Percentiles rank a stretch among this genome's conserved stretches.
These are phyloP conservation scores for Drosophila oshimai DNA, from an alignment of 1,140 invertebrate species.

Conservation along the genomic window DNA sequence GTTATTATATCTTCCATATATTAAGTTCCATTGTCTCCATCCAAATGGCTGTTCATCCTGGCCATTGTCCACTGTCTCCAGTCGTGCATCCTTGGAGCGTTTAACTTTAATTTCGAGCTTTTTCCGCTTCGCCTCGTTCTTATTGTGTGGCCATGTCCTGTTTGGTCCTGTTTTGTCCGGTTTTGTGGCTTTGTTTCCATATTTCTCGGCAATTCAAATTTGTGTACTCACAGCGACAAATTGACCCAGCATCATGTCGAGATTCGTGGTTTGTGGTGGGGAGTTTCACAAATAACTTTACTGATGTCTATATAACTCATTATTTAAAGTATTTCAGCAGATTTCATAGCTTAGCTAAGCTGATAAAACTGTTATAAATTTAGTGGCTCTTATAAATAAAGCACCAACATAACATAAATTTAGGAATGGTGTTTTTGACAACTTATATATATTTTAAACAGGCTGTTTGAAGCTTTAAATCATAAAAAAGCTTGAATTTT, in stretches of 20 bases:
- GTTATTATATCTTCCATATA: conserved; percentile 81
- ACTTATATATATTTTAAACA: no score
- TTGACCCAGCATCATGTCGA: conserved; percentile 53
- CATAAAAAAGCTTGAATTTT: no score
- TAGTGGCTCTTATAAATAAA: no score
- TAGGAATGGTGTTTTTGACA: no score
- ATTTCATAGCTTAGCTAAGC: not conserved
- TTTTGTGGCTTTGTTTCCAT: conserved; percentile 62
- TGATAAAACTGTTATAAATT: not conserved
- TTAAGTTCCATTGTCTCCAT: conserved; percentile 75
- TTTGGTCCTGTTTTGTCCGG: conserved; percentile 32
- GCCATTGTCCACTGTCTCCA: conserved; percentile 60
- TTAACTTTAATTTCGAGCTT: conserved; percentile 82
- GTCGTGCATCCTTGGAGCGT: conserved; percentile 80
- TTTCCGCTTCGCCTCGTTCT: conserved; percentile 79
- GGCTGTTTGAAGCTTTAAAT: no score
- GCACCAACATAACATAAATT: no score
- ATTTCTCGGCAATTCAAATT: conserved; percentile 68
- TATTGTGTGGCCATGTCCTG: conserved; percentile 71
- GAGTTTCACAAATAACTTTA: conserved; percentile 34
- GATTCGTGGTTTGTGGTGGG: conserved; percentile 6
- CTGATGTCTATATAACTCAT: conserved; percentile 50
- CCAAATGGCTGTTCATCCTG: conserved; percentile 18
- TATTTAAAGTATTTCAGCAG: conserved; percentile 46
- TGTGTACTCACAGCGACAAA: conserved; percentile 64